Base-by-base conservation (phyloP, 2,888 invertebrate species). In the Drosophila suboccidentalis region DNA sequence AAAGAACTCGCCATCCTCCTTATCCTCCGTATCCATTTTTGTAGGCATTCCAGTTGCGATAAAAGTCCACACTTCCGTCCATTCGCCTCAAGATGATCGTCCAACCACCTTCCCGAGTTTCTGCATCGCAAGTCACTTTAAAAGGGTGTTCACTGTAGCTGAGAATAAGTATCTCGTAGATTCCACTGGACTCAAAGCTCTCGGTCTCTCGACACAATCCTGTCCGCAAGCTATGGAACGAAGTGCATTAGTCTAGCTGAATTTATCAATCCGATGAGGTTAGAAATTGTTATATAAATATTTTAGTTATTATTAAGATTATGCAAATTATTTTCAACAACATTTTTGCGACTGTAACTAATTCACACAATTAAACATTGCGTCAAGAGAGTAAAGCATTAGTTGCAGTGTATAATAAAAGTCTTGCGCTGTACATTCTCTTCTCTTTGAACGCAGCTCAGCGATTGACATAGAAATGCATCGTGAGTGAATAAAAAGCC, bases 1-100 rank as follows among this genome's bases (percentile, higher is more conserved):
- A 13, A 58, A 47, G 58, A 58, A 47, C 26, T 58, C 58, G 8
- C 47, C 47, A 19, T 39, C n/a, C 4, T 32, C 22, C 4, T 32
- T 22, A 13, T 58, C 26, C 46, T 4, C 58, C 38, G 4, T 39
- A 47, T 47, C 47, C 39, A 2, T 47, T 47, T 10, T 58, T 47
- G 8, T 57, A 57, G 8, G 32, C 15, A 36, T 11, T 34, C 57
- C 57, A 46, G 8, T 15, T 19, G 5, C 55, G 55, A 44, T 44
- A 44, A 43, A 57, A 57, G 44, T 46, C n/a, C 11, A 44, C 55
- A 11, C 55, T 57, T 9, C 55, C 55, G 4, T 57, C 55, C 34
- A 46, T n/a, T 2, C 55, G 55, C 1, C 22, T 17, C 19, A 57
- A 15, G 1, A 57, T 22, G 1, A 44, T 11, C 3, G 44, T 44